Percentiles rank a stretch among this genome's conserved stretches.
These are phyloP conservation scores for Exaiptasia diaphana DNA, from an alignment of 64 coral and sea anemone genomes.

Conservation along the genomic window DNA sequence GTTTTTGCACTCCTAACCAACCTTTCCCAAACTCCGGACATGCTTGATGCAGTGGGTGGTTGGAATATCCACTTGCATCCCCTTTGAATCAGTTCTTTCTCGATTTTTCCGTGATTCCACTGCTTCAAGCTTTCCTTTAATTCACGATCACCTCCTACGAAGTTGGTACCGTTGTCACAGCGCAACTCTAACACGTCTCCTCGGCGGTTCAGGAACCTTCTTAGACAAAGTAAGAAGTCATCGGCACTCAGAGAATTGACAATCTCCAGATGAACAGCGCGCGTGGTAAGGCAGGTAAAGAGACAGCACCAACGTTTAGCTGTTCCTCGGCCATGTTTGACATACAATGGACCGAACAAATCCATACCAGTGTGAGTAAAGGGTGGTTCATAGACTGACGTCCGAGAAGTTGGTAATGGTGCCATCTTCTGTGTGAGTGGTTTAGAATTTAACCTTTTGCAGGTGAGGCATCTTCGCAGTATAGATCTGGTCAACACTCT, in stretches of 20 bases:
- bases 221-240: conserved; percentile 21
- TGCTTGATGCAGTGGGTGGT: conserved; percentile 37
- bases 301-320: conserved; percentile 33
- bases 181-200: conserved; percentile 19
- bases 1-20: conserved; percentile 44
- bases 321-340: conserved; percentile 31
- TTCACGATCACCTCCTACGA: conserved; percentile 27
- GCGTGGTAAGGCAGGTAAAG: no score
- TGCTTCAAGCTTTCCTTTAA: not conserved
- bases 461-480: conserved; percentile 10
- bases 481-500: conserved; percentile 5
- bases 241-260: conserved; percentile 30
- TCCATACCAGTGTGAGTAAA: conserved; percentile 35
- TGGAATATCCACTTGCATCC: conserved; percentile 35
- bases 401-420: conserved; percentile 23
- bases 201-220: conserved; percentile 30
- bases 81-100: not conserved
- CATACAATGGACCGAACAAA: conserved; percentile 10
- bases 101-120: conserved; percentile 10
- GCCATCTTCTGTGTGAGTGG: conserved; percentile 45
- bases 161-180: conserved; percentile 47
- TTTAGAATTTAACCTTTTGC: conserved; percentile 23
- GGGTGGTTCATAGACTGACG: conserved; percentile 40
- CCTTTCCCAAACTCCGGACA: conserved; percentile 43
- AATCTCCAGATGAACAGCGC: conserved; percentile 30